These are phyloP conservation scores for Theonella swinhoei DNA, from an alignment of 37 sponge, comb jelly and placozoan species.

Conservation along the genomic window DNA sequence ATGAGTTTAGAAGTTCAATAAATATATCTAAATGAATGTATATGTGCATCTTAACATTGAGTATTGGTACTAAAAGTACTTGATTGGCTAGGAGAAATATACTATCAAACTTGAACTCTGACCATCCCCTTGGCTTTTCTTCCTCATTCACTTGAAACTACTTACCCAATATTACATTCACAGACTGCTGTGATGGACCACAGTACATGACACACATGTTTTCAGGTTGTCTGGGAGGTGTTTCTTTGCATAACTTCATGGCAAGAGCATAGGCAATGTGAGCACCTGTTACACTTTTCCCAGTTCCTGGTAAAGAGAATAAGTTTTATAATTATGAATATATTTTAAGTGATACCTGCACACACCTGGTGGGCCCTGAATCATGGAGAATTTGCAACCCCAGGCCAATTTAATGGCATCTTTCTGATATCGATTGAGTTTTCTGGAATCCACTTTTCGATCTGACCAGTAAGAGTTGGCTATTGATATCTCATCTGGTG, in stretches of 20 bases:
- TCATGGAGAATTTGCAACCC: constrained; percentile 16
- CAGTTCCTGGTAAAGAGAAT: too few relatives aligned
- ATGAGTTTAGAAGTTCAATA: not conserved
- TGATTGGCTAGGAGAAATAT: too few relatives aligned
- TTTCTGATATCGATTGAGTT: constrained; percentile 28
- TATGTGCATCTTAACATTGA: too few relatives aligned
- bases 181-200: constrained; percentile 53
- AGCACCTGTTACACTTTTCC: constrained; percentile 73
- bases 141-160: too few relatives aligned
- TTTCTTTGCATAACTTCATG: constrained; percentile 8
- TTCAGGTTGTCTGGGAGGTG: not conserved
- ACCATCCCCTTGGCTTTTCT: too few relatives aligned
- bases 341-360: not conserved
- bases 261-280: constrained; percentile 62
- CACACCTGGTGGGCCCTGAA: constrained; percentile 77
- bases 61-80: too few relatives aligned
- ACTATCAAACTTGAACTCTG: too few relatives aligned
- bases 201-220: constrained; percentile 49
- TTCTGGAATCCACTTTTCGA: not conserved
- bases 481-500: not conserved
- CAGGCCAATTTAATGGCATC: constrained; percentile 18
- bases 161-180: constrained; percentile 61
- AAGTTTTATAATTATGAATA: too few relatives aligned
- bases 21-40: too few relatives aligned
- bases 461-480: constrained; percentile 25